Evolutionary conservation across 1,140 invertebrate species (phyloP).

Genomic region (Caenorhabditis briggsae): DNA sequence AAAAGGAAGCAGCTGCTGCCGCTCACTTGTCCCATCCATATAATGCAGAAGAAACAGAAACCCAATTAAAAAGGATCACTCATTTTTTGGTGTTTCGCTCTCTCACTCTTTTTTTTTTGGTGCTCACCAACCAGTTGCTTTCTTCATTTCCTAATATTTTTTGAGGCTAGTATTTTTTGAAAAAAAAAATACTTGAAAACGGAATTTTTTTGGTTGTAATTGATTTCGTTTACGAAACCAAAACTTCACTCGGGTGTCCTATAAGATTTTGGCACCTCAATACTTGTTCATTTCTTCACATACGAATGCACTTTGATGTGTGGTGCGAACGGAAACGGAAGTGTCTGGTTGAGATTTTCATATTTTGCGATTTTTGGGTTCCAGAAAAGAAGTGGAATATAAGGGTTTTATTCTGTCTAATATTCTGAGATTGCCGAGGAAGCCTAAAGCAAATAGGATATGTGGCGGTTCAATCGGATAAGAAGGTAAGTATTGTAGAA

Average conservation of each 20-base stretch:
- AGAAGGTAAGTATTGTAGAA: background rate
- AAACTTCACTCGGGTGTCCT: too few relatives aligned
- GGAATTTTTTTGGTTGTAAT: too few relatives aligned
- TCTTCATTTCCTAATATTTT: too few relatives aligned
- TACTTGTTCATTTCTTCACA: background rate
- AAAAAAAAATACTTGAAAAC: too few relatives aligned
- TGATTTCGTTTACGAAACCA: too few relatives aligned
- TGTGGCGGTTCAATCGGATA: slow-evolving; percentile 34
- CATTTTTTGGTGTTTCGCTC: slow-evolving; percentile 30
- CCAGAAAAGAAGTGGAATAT: background rate
- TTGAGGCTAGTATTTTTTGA: too few relatives aligned
- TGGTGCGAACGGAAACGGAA: slow-evolving; percentile 17
- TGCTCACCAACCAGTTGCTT: background rate
- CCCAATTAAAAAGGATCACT: slow-evolving; percentile 21
- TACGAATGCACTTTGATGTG: slow-evolving; percentile 29
- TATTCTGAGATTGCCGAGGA: background rate
- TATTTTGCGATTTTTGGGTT: background rate
- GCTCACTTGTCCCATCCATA: too few relatives aligned
- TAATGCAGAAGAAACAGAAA: background rate
- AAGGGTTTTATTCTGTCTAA: background rate
- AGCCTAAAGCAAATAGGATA: background rate
- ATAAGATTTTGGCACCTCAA: background rate
- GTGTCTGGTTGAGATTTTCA: background rate
- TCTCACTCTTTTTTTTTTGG: background rate
- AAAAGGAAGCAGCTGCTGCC: too few relatives aligned